Evolutionary conservation across 2,888 invertebrate species (phyloP), one percentile per base, ranked within the genome.

Genomic region (Osedax fenrisi): DNA sequence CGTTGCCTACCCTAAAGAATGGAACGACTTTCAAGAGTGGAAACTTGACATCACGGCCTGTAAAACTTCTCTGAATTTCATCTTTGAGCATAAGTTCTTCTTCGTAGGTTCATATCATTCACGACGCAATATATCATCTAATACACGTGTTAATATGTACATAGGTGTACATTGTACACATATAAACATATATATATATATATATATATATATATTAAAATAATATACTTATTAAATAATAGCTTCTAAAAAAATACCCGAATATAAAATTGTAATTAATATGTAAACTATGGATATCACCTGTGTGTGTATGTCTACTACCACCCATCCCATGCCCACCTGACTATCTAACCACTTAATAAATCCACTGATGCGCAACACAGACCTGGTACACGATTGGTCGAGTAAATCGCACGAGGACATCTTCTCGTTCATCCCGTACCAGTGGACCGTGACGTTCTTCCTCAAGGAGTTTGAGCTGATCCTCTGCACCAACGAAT

Each of bases 1-100:
- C 81, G 91, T 91, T 80, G 90, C 91, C 81, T 98, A 94, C 85
- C 97, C 97, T 0, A 87, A 91, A 62, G 89, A 90, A 75, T 98
- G 96, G 95, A 98, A 97, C 85, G 93, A 92, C 79, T 92, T 93
- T 79, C 97, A 98, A 84, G 90, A 92, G 80, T 98, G 97, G 97
- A 89, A 89, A 77, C 87, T 94, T 72, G 90, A 91, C 81, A 86
- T 96, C 78, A 94, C 93, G 0, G 94, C 94, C 0, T 94, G 94
- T 84, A 96, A 96, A 86, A 93, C 94, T 0, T 92, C 94, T 0
- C 90, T 92, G 17, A 91, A 91, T 83, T 88, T 96, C 75, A 91
- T 96, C 76, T 96, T 93, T 84, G 90, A 91, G 77, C 96, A 96
- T 84, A 96, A 96, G 85, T 90, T 91, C 83, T 97, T 97, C 85